Evolutionary conservation across 1,140 invertebrate species (phyloP).

Genomic region (Bactericera cockerelli): DNA sequence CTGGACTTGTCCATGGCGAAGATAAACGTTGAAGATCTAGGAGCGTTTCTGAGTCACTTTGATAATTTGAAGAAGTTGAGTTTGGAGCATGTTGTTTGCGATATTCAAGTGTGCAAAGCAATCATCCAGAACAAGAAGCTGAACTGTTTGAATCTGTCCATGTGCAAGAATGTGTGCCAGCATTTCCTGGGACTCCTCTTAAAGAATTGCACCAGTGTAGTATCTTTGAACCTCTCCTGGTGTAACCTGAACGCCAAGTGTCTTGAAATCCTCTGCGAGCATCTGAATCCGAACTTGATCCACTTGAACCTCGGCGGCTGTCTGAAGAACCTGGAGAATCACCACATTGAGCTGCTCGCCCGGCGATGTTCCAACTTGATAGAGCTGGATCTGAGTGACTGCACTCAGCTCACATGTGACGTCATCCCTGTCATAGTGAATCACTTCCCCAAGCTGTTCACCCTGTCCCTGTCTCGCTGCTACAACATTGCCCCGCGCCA

Average conservation of each 20-base stretch:
- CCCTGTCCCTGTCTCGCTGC: constrained; percentile 68
- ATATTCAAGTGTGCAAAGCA: constrained; percentile 40
- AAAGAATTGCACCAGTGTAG: constrained; percentile 45
- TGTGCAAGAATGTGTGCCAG: constrained; percentile 45
- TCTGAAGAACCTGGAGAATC: constrained; percentile 51
- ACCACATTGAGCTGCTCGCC: constrained; percentile 46
- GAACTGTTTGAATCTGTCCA: constrained; percentile 56
- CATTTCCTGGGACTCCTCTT: constrained; percentile 42
- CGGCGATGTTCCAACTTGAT: constrained; percentile 49
- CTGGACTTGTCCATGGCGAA: constrained; percentile 68
- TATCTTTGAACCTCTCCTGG: constrained; percentile 67
- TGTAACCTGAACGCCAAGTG: constrained; percentile 43
- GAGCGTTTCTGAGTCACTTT: constrained; percentile 46
- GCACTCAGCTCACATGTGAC: constrained; percentile 45
- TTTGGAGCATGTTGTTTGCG: constrained; percentile 54
- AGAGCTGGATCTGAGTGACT: constrained; percentile 76
- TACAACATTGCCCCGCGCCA: constrained; percentile 51
- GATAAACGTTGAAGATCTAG: constrained; percentile 38
- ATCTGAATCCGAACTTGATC: constrained; percentile 43
- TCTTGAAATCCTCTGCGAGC: constrained; percentile 42
- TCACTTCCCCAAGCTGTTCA: constrained; percentile 50
- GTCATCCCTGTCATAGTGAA: constrained; percentile 39
- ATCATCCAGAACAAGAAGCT: constrained; percentile 48
- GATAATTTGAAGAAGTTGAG: constrained; percentile 60
- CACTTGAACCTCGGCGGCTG: constrained; percentile 68